A percentile compares a stretch with the other conserved stretches of the same genome.
These are phyloP conservation scores for Drosophila nigromelanica DNA, from an alignment of 1,140 invertebrate genomes.

Conservation along the genomic window DNA sequence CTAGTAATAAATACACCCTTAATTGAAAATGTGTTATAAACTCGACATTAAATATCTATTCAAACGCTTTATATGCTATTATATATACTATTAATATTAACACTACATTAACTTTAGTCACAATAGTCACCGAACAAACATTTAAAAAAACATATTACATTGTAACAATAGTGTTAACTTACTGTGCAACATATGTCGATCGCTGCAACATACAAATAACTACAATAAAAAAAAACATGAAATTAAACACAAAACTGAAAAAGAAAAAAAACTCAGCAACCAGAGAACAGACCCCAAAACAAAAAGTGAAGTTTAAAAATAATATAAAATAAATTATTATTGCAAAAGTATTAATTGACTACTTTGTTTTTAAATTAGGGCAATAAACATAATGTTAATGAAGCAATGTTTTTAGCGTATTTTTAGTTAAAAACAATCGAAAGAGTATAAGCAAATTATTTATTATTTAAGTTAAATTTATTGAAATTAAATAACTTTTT, in stretches of 20 bases:
- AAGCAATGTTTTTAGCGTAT: neutral
- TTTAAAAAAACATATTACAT: conserved; percentile 38
- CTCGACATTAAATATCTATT: conserved; percentile 72
- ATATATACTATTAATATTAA: conserved; percentile 44
- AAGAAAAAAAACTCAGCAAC: conserved; percentile 29
- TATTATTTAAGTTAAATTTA: neutral
- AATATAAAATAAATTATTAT: conserved; percentile 82
- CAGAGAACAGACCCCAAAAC: conserved; percentile 47
- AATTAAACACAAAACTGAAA: conserved; percentile 51
- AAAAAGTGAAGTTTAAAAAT: conserved; percentile 76
- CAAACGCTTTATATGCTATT: conserved; percentile 79
- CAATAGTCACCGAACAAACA: conserved; percentile 70
- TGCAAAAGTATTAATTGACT: conserved; percentile 60
- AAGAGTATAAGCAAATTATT: neutral
- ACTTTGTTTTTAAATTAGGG: conserved; percentile 20
- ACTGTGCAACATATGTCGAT: conserved; percentile 68
- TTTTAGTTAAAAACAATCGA: no score
- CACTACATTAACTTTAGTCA: conserved; percentile 73
- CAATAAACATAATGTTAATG: neutral
- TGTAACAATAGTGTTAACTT: conserved; percentile 40
- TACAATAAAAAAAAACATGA: conserved; percentile 67
- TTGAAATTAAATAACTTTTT: no score
- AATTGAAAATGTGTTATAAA: conserved; percentile 51
- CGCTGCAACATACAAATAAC: conserved; percentile 63
- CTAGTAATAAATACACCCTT: conserved; percentile 50